Evolutionary conservation across 1,140 invertebrate species (phyloP).

Genomic region (Penaeus vannamei): DNA sequence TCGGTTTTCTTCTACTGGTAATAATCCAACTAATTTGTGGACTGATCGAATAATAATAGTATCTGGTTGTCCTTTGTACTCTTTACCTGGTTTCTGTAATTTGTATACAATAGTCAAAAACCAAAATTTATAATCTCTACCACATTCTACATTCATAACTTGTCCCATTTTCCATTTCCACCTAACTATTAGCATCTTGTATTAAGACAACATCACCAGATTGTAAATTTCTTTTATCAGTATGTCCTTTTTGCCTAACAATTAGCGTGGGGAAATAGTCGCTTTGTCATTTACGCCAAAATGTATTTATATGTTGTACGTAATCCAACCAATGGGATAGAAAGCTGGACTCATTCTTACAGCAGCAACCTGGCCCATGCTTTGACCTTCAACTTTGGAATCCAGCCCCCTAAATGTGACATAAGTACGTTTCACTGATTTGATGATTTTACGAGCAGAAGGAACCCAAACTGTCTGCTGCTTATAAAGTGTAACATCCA

Average conservation of each 20-base stretch:
- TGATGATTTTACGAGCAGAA: not conserved
- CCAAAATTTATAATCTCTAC: too few relatives aligned
- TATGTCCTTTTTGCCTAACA: constrained; percentile 40
- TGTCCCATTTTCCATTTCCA: too few relatives aligned
- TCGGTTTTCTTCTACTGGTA: too few relatives aligned
- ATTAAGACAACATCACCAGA: constrained; percentile 30
- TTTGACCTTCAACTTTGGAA: constrained; percentile 13
- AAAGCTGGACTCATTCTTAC: constrained; percentile 9
- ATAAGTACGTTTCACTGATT: not conserved
- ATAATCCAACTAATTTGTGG: too few relatives aligned
- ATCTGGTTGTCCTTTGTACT: too few relatives aligned
- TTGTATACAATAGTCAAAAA: too few relatives aligned
- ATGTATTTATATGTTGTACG: too few relatives aligned
- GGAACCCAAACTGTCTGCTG: constrained; percentile 10
- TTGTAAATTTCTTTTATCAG: constrained; percentile 23
- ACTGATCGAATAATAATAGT: too few relatives aligned
- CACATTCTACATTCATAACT: too few relatives aligned
- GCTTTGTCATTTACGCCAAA: not conserved
- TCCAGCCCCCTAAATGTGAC: not conserved
- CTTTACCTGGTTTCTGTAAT: too few relatives aligned
- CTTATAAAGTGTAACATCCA: constrained; percentile 17
- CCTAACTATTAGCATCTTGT: constrained; percentile 19
- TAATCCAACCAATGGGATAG: not conserved
- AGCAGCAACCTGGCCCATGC: not conserved
- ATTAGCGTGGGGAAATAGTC: too few relatives aligned